Evolutionary conservation across 2,113 vertebrate species (phyloP), one percentile per base, ranked within the genome.

Genomic region (Pionites leucogaster): DNA sequence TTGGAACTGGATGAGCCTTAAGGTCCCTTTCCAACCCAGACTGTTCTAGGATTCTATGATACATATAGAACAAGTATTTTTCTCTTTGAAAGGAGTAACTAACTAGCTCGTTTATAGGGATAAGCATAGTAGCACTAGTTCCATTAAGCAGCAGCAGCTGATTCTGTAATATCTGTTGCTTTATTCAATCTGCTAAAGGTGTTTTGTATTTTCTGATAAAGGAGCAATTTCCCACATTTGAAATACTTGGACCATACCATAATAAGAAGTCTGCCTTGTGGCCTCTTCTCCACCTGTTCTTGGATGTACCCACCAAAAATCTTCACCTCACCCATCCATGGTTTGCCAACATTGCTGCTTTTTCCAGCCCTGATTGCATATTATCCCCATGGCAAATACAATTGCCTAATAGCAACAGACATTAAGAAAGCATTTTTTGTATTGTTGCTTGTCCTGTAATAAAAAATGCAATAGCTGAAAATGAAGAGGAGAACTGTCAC

Each of bases 351-450:
- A 1, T 10, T 77, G 64, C 69, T 83, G 60, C 20, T 81, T 71
- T 80, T 85, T 84, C 86, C 92, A 95, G 92, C 69, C 44, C 74
- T 9, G 88, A 82, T 91, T 96, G 92, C 92, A 0, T 27, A 24
- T 14, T 79, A 72, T 96, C 83, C 96, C 95, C 86, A 57, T 75
- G 91, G 88, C 86, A 96, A 63, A 57, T 27, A 52, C 77, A 82
- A 13, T 97, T 97, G 92, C 95, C 70, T 69, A 95, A 95, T 17
- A 94, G 76, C 78, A 74, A 86, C 77, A 95, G 93, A 87, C 49
- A 87, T 94, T 86, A 93, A 46, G 95, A 94, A 97, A 94, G 65
- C 59, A 52, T 93, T 92, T 57, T 44, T 82, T 57, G 44, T 72
- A 84, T 71, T 87, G 74, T 47, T 95, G 77, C n/a, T 90, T 47